Evolutionary conservation across 2,113 vertebrate genomes (phyloP).

Genomic region (Syrrhaptes paradoxus): DNA sequence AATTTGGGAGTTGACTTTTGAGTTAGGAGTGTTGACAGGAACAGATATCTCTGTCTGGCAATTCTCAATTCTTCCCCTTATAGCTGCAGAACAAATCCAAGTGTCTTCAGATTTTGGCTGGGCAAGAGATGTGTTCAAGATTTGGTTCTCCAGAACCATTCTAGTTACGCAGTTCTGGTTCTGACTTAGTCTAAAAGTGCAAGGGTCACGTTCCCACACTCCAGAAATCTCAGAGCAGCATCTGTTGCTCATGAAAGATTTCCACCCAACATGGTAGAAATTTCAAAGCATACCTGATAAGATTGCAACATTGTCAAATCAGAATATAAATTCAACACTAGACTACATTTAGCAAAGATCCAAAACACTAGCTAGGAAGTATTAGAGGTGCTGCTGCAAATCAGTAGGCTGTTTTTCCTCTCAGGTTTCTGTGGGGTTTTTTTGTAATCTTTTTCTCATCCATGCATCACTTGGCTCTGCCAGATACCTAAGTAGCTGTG

Average conservation of each 20-base stretch:
- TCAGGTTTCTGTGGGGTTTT: not conserved
- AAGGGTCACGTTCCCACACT: not conserved
- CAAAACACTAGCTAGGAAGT: not conserved
- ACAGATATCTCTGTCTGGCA: conserved; percentile 38
- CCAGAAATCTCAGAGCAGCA: not conserved
- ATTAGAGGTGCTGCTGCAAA: not conserved
- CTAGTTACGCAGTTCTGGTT: not conserved
- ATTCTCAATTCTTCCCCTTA: not conserved
- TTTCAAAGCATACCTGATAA: not conserved
- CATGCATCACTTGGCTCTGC: not conserved
- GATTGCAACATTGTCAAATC: not conserved
- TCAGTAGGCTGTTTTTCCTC: not conserved
- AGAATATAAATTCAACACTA: not conserved
- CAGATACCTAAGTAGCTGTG: not conserved
- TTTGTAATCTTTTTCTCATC: not conserved
- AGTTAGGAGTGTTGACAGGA: conserved; percentile 50
- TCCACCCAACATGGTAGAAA: not conserved
- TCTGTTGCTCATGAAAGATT: not conserved
- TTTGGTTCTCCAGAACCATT: not conserved
- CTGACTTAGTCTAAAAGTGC: not conserved
- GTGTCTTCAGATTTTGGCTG: not conserved
- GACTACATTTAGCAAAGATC: not conserved
- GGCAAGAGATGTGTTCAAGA: not conserved
- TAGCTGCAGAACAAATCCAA: not conserved
- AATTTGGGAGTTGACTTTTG: conserved; percentile 43